Evolutionary conservation across 2,888 invertebrate species (phyloP).

Genomic region (Ophion ellenae): DNA sequence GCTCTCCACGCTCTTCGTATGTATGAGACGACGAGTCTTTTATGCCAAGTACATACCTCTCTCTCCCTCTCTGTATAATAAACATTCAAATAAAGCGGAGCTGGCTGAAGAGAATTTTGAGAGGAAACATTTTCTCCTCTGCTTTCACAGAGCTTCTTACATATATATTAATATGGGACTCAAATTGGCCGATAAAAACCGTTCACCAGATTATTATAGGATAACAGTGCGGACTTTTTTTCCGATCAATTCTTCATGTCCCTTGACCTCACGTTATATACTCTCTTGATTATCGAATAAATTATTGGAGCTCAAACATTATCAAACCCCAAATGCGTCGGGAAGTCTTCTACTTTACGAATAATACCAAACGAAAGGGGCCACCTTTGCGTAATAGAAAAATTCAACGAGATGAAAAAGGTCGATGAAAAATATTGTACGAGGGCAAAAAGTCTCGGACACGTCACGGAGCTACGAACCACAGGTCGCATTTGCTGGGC

Average conservation of each 20-base stretch:
- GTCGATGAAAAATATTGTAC: too few relatives aligned
- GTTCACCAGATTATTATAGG: background rate
- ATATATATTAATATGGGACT: background rate
- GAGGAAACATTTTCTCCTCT: background rate
- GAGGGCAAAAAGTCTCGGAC: too few relatives aligned
- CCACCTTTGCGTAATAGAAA: too few relatives aligned
- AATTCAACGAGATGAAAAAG: too few relatives aligned
- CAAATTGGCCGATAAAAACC: background rate
- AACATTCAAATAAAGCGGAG: background rate
- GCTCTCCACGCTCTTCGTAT: background rate
- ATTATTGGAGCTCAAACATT: too few relatives aligned
- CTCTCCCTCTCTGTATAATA: background rate
- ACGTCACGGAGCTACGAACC: background rate
- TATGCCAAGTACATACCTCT: background rate
- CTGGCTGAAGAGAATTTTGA: background rate
- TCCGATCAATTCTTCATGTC: background rate
- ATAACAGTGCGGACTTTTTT: background rate
- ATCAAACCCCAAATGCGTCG: too few relatives aligned
- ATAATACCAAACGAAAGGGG: too few relatives aligned
- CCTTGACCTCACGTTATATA: background rate
- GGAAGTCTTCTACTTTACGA: too few relatives aligned
- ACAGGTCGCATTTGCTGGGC: background rate
- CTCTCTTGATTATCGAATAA: too few relatives aligned
- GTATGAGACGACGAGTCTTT: constrained; percentile 2
- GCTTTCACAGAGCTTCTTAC: background rate